Base-by-base conservation (phyloP, 2,113 vertebrate genomes). In the Corvus cornix region DNA sequence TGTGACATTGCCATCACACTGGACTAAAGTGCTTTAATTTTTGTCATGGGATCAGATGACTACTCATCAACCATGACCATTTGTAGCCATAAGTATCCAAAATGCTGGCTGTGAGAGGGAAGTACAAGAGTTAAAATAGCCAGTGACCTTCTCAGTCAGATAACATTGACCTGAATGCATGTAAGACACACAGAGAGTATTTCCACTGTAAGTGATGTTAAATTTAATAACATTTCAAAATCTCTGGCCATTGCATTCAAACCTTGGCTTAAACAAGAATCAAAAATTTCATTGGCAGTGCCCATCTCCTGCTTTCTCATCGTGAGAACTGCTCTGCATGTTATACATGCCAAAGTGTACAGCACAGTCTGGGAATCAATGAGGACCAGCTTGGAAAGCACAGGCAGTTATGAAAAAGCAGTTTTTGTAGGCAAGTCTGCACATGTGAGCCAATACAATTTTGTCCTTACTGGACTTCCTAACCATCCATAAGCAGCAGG, bases 221-320 rank as follows among this genome's bases (percentile, higher is more conserved):
- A 70, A 90, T 94, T 62, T 43, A 68, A 60, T 60, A 87, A 15
- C 48, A 51, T 53, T 90, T 77, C 39, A 41, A 74, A 73, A 85
- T 88, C 26, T 88, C 67, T 80, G 41, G 3, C 51, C 59, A 59
- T 59, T 0, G 0, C 20, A 26, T 70, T 19, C 35, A 75, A 78
- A 75, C 68, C 39, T 86, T 81, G 64, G 48, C 73, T 89, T 83
- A 66, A 95, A 52, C 0, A 3, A 62, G 46, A 92, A 62, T 46
- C 9, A 93, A 59, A 93, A 90, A 85, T 88, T 11, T 90, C 80
- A 84, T 69, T 87, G 60, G 66, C 60, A 60, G 39, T 35, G 28
- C 58, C n/a, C 7, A 10, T 15, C 30, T 84, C 35, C 51, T 72
- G 23, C 31, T 87, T 91, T 87, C 31, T 16, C 12, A 41, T 55